Evolutionary conservation across 2,888 invertebrate genomes (phyloP), one percentile per base, ranked within the genome.

Genomic region (Seira ritae): DNA sequence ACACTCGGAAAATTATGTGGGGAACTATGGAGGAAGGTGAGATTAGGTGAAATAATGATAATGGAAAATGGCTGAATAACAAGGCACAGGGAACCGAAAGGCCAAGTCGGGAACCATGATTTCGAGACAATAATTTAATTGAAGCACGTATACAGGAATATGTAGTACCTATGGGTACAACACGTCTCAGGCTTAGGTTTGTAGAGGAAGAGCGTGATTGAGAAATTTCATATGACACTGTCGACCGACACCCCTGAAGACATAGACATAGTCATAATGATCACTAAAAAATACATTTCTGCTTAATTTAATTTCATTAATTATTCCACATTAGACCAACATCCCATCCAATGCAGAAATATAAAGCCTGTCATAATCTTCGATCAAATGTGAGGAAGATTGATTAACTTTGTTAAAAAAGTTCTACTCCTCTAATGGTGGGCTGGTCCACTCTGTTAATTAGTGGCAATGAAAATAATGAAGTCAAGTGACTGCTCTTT

Each of bases 111-210:
- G 73, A 78, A 71, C 46, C 67, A 50, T 42, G 67, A 23, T 68
- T 79, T 79, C n/a, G 67, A 80, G 42, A 31, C 31, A 31, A 31
- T 31, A 80, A 73, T 80, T 80, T 80, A 80, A 80, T 80, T 80
- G 79, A 80, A 31, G 37, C 68, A 80, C 67, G 72, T 17, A 17
- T 12, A 50, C 0, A 70, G 8, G 31, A 31, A 31, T 31, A 31
- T 8, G 8, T 31, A 31, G 31, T 31, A 31, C 31, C 31, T 4
- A 31, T 31, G 3, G 8, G 31, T 31, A 31, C 31, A 31, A 31
- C 31, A 31, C 31, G 31, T 31, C n/a, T n/a, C n/a, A n/a, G n/a
- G n/a, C n/a, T 31, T 4, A 31, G 31, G 8, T 31, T 31, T 31
- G 2, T 31, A 31, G 31, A 31, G 8, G 31, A n/a, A 2, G 31